phyloP scores from a whole-genome alignment of 2,888 invertebrate species.

The Thysanoteuthis rhombus region DNA sequence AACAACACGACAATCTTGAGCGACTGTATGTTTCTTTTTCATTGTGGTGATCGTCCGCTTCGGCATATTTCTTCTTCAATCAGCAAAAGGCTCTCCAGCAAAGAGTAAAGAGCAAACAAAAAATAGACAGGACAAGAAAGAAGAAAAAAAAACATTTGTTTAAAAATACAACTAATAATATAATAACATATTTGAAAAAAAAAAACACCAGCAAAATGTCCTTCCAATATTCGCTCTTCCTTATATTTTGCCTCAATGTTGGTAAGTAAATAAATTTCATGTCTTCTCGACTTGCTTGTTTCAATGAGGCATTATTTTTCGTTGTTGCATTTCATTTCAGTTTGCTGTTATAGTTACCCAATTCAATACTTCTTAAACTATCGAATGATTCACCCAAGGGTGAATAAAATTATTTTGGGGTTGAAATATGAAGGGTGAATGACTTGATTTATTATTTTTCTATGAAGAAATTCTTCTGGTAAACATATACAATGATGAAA shows the following conservation, averaged over 20 bases:
- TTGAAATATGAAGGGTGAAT: no score
- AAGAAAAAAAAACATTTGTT: no score
- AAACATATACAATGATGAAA: no score
- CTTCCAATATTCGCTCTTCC: background rate
- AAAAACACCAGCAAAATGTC: background rate
- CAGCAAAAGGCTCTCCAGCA: background rate
- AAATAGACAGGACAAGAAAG: background rate
- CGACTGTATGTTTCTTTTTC: background rate
- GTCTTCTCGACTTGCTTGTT: background rate
- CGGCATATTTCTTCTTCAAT: background rate
- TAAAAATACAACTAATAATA: background rate
- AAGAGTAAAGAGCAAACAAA: background rate
- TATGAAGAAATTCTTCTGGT: no score
- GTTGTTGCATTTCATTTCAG: background rate
- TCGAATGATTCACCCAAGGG: no score
- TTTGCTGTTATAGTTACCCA: background rate
- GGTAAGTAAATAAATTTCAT: background rate
- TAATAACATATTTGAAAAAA: background rate
- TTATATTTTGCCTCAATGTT: background rate
- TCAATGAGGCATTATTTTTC: background rate
- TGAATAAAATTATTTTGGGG: no score
- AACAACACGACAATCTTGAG: background rate
- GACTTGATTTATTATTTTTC: no score
- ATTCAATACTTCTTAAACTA: no score
- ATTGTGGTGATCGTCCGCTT: background rate